Base-by-base conservation (phyloP, 2,113 vertebrate species). In the Limanda limanda region DNA sequence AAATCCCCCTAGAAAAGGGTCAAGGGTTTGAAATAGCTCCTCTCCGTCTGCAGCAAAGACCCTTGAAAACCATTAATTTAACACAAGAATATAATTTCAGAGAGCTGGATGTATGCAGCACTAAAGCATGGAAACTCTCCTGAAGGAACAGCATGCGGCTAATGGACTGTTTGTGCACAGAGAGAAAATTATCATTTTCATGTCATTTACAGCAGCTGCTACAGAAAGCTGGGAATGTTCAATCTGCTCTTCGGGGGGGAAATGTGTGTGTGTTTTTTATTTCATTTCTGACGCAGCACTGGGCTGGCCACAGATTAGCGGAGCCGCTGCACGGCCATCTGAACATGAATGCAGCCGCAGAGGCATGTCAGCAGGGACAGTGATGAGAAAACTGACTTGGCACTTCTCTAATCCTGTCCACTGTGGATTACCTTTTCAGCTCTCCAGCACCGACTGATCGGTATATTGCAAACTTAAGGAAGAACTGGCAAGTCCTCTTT, bases 351-450 rank as follows among this genome's bases (percentile, higher is more conserved):
- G 76, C 74, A 84, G 64, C 68, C 60, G 72, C 40, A 74, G 54
- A 66, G 65, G 57, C 74, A 63, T 67, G 81, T 92, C 87, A 88
- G 88, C 87, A 85, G 71, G 81, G 75, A 55, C 60, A 59, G 80
- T n/a, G 81, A 91, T 68, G 78, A 86, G 69, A 73, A 86, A 81
- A 85, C 88, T 78, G 83, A 89, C 82, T 83, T 69, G 72, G 78
- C 82, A 83, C 77, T 85, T 90, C 67, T 69, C 17, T 90, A 93
- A 93, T 91, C 91, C 87, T 61, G 83, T 85, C 83, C 88, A 89
- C 72, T 35, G 78, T 9, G 25, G 82, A 89, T 85, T 82, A 89
- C 74, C 79, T 85, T 85, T 86, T 76, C 74, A 77, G 58, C 40
- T 25, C 52, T 71, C 73, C 66, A 31, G 47, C 72, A 83, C 64